Evolutionary conservation across 2,113 vertebrate species (phyloP), one percentile per base, ranked within the genome.

Genomic region (Myrmophylax atrothorax): DNA sequence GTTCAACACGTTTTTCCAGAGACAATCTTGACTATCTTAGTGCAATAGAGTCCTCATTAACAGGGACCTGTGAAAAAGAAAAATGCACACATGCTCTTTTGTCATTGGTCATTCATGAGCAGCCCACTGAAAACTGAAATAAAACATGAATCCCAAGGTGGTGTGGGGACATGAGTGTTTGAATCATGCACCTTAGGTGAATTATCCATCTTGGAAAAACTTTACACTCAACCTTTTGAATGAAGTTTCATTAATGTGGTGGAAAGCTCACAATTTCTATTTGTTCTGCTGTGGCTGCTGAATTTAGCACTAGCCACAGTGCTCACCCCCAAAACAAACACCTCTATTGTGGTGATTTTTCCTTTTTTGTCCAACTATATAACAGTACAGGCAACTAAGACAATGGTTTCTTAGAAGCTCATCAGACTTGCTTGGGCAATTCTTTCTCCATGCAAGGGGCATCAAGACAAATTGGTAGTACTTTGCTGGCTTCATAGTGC

Each of bases 21-120:
- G 96, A 97, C 91, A 64, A 64, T 96, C 96, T 76, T 91, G 90
- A 92, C 90, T 96, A 83, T 97, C 97, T 96, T 91, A 93, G 96
- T 94, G 84, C 84, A 94, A 95, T 96, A 92, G 95, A 95, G 97
- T 97, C 90, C 97, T 98, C 97, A 97, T 98, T 98, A 98, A 96
- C 49, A 24, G 35, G 50, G 84, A 93, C 91, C 95, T 40, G 93
- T 94, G 86, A 83, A 91, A 96, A 95, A 96, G 79, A 79, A 96
- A 97, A 97, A 93, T 52, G 90, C 94, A 97, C 96, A 96, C 95
- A 77, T 83, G 69, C 64, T 91, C 91, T 95, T 95, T 86, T 94
- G 93, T 96, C 66, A 24, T 52, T 55, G 79, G 66, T 81, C 70
- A 63, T 70, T 96, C 94, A 74, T 58, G 75, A 94, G 80, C 77